Evolutionary conservation across 2,888 invertebrate species (phyloP).

Genomic region (Beris morrisii): DNA sequence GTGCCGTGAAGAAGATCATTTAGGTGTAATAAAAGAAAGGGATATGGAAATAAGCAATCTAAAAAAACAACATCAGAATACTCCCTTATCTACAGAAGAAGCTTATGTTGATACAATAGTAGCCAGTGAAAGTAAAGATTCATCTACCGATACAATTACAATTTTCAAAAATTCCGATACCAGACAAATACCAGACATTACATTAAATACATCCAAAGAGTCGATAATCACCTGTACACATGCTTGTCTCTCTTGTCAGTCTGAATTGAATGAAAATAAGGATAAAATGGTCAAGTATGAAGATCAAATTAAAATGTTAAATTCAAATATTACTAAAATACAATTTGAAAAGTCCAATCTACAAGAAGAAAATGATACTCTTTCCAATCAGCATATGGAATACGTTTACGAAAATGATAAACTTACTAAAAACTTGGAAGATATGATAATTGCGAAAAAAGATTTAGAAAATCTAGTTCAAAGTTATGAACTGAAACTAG

Average conservation of each 20-base stretch:
- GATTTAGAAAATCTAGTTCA: background rate
- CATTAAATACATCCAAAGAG: no score
- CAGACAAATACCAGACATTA: no score
- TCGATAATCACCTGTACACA: no score
- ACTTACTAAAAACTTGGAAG: slow-evolving; percentile 47
- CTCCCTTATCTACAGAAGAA: no score
- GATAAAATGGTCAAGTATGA: slow-evolving; percentile 1
- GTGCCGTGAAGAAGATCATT: slow-evolving; percentile 60
- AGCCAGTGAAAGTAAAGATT: no score
- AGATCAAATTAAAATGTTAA: background rate
- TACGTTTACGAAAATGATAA: slow-evolving; percentile 60
- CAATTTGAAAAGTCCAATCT: slow-evolving; percentile 51
- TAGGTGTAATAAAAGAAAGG: slow-evolving; percentile 58
- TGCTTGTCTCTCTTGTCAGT: background rate
- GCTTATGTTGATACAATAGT: no score
- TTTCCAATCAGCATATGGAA: slow-evolving; percentile 64
- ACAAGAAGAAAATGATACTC: slow-evolving; percentile 59
- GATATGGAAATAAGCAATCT: slow-evolving; percentile 43
- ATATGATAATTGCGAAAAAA: background rate
- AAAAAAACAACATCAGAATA: slow-evolving; percentile 29
- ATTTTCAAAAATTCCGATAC: no score
- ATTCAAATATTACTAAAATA: slow-evolving; percentile 37
- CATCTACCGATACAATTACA: no score
- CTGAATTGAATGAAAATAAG: slow-evolving; percentile 13
- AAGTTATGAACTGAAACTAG: background rate